Evolutionary conservation across 1,140 invertebrate genomes (phyloP).

Genomic region (Plutomurus gul): DNA sequence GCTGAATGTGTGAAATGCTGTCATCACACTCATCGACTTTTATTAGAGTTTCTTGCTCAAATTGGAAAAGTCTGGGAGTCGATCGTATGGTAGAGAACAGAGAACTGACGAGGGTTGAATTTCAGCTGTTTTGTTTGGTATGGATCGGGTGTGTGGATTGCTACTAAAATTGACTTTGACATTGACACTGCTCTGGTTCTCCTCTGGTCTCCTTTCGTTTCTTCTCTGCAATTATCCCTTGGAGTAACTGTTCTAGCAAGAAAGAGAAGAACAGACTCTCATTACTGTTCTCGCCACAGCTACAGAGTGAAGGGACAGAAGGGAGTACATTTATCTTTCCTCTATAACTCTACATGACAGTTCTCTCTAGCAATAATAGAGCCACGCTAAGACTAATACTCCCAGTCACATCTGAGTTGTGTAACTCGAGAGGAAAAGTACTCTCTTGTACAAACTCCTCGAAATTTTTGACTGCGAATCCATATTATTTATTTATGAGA

Average conservation of each 20-base stretch:
- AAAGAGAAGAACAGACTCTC: not conserved
- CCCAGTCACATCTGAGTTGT: not conserved
- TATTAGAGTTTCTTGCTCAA: not conserved
- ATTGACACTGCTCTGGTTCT: not conserved
- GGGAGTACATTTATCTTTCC: not conserved
- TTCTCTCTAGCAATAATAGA: not conserved
- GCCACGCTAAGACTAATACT: conserved; percentile 3
- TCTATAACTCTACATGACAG: not conserved
- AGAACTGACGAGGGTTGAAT: no score
- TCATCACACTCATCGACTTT: conserved; percentile 6
- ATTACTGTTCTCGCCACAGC: not conserved
- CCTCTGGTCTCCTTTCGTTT: not conserved
- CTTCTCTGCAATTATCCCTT: not conserved
- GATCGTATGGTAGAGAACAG: not conserved
- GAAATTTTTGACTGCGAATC: no score
- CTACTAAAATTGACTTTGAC: conserved; percentile 19
- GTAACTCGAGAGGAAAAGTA: not conserved
- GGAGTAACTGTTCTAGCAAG: no score
- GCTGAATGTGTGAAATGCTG: not conserved
- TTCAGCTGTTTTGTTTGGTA: not conserved
- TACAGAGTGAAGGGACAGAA: not conserved
- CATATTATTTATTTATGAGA: no score
- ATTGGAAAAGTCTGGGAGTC: not conserved
- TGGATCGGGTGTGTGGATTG: not conserved
- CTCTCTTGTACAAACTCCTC: not conserved